Evolutionary conservation across 1,140 invertebrate genomes (phyloP).

Genomic region (Hyles vespertilio): DNA sequence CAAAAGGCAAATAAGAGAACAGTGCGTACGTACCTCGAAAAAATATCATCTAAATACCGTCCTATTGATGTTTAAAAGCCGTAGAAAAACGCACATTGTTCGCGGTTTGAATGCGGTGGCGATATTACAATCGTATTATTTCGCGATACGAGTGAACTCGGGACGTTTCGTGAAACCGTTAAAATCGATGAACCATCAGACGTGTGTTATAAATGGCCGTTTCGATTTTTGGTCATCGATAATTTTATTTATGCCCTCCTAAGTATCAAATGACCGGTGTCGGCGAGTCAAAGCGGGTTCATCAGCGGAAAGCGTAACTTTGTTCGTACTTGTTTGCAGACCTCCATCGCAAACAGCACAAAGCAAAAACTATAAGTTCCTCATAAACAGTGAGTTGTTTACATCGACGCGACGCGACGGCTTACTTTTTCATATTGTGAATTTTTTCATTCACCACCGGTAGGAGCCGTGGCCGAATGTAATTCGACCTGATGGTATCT

Average conservation of each 20-base stretch:
- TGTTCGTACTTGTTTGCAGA: slow-evolving; percentile 23
- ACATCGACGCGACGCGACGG: slow-evolving; percentile 42
- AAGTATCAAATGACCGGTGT: slow-evolving; percentile 22
- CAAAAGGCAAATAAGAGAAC: slow-evolving; percentile 74
- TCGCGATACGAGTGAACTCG: slow-evolving; percentile 21
- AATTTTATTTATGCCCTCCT: slow-evolving; percentile 30
- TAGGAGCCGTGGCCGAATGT: slow-evolving; percentile 53
- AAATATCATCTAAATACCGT: slow-evolving; percentile 71
- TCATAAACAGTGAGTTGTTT: slow-evolving; percentile 48
- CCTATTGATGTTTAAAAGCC: slow-evolving; percentile 73
- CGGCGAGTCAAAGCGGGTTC: slow-evolving; percentile 25
- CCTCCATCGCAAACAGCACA: slow-evolving; percentile 22
- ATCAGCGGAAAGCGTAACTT: slow-evolving; percentile 18
- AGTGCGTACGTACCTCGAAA: slow-evolving; percentile 49
- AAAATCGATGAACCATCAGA: slow-evolving; percentile 26
- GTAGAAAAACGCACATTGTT: slow-evolving; percentile 64
- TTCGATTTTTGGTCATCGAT: slow-evolving; percentile 23
- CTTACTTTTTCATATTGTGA: slow-evolving; percentile 41
- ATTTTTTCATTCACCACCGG: slow-evolving; percentile 46
- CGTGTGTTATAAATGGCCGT: slow-evolving; percentile 18
- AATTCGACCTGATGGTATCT: slow-evolving; percentile 72
- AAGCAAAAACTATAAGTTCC: slow-evolving; percentile 31
- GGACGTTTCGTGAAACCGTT: slow-evolving; percentile 31
- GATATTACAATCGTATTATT: slow-evolving; percentile 71
- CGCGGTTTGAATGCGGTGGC: slow-evolving; percentile 58